A percentile compares a stretch with the other conserved stretches of the same genome.
phyloP scores from a whole-genome alignment of 2,888 invertebrate species.

The Lithophane leautieri region DNA sequence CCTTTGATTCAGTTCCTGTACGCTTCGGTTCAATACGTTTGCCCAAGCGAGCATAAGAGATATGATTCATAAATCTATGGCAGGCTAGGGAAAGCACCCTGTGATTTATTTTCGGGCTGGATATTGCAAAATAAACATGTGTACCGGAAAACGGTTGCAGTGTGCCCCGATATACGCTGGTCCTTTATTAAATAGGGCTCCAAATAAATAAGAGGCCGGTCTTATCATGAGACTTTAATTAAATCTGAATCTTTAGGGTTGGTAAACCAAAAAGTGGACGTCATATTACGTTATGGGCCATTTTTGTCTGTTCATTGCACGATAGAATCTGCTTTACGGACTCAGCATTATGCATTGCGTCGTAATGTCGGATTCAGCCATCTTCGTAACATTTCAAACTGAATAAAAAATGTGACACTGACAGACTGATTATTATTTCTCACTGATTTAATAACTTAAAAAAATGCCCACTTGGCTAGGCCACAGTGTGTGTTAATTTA shows the following conservation, averaged over 20 bases:
- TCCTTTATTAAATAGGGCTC: neutral
- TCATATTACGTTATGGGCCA: neutral
- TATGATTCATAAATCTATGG: slow-evolving; percentile 50
- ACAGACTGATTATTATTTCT: neutral
- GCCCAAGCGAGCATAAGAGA: slow-evolving; percentile 33
- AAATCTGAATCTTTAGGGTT: neutral
- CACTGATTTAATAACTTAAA: too few species aligned
- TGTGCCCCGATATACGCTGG: neutral
- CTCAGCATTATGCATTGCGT: neutral
- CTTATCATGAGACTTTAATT: neutral
- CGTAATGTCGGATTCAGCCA: neutral
- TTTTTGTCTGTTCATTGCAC: neutral
- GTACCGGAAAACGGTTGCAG: neutral
- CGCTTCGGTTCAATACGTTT: slow-evolving; percentile 36
- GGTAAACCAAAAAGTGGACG: neutral
- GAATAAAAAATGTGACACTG: neutral
- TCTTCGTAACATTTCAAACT: neutral
- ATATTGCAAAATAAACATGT: slow-evolving; percentile 49
- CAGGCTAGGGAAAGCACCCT: slow-evolving; percentile 29
- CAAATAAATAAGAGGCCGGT: neutral
- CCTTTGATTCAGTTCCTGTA: slow-evolving; percentile 8
- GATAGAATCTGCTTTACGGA: neutral
- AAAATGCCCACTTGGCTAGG: too few species aligned
- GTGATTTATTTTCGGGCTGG: slow-evolving; percentile 41
- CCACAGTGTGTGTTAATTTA: neutral